Conservation (phyloP, 1,140 invertebrate species). For the Sycophila sp. region DNA sequence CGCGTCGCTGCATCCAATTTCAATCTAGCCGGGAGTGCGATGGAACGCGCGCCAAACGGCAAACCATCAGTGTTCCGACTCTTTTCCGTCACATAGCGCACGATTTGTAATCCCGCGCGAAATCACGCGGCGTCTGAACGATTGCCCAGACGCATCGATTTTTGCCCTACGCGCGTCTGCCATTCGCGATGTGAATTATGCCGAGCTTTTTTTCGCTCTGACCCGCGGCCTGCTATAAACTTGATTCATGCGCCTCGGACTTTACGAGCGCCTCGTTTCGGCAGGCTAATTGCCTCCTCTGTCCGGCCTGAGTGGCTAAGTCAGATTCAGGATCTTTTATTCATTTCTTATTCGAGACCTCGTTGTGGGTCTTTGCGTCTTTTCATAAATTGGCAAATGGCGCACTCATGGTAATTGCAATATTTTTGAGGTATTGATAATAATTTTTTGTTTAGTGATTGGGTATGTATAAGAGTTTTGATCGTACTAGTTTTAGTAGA, state of each 20-base stretch:
- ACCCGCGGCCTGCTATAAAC: slow-evolving; percentile 15
- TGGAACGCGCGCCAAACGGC: background rate
- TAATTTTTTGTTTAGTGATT: no score
- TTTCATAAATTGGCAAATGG: no score
- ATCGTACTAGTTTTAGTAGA: no score
- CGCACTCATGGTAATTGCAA: no score
- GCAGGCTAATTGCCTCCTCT: slow-evolving; percentile 22
- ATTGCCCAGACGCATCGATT: slow-evolving; percentile 18
- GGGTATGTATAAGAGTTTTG: no score
- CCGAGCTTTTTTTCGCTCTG: slow-evolving; percentile 4
- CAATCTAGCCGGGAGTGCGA: slow-evolving; percentile 54
- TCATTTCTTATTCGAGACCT: no score
- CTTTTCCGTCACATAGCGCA: slow-evolving; percentile 19
- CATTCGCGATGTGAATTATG: slow-evolving; percentile 23
- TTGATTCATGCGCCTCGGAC: slow-evolving; percentile 25
- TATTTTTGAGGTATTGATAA: no score
- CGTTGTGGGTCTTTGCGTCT: no score
- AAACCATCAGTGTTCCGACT: slow-evolving; percentile 36
- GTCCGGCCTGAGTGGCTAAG: slow-evolving; percentile 14
- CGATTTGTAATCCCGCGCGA: background rate
- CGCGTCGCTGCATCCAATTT: slow-evolving; percentile 61
- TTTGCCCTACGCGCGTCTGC: no score
- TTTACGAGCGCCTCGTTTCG: slow-evolving; percentile 20
- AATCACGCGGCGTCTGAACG: background rate
- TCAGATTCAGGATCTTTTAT: slow-evolving; percentile 8